Evolutionary conservation across 2,888 invertebrate genomes (phyloP), one percentile per base, ranked within the genome.

Genomic region (Drosophila tripunctata): DNA sequence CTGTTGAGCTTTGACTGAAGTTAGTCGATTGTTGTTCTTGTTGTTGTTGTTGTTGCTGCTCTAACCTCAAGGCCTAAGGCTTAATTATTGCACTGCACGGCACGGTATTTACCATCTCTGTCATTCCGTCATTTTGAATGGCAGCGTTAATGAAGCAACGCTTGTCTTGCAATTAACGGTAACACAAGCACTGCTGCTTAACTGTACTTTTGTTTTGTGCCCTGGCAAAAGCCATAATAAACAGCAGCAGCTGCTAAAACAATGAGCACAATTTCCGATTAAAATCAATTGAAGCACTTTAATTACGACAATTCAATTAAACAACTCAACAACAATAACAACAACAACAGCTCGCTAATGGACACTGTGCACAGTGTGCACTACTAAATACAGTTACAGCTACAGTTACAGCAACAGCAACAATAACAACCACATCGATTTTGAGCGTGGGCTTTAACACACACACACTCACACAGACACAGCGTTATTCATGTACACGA

Each of bases 261-360:
- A 87, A 87, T 85, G 82, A 65, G 82, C 41, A 71, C 82, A 87
- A 87, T 73, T 87, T 83, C 85, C 83, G 87, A 87, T 85, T 87
- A 85, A 82, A 87, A 87, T 79, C 84, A 85, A 85, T 83, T 88
- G 84, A 88, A 88, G 86, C 86, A 87, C 81, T 88, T 87, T 88
- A 88, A 88, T 87, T 87, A 86, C 73, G 66, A 70, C 88, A 86
- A 87, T 87, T 87, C 88, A 86, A 87, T 88, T 87, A 87, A 88
- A 87, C 75, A 75, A 63, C 27, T 27, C 75, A 74, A 63, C n/a
- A n/a, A n/a, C n/a, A n/a, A n/a, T n/a, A n/a, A n/a, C n/a, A n/a
- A n/a, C n/a, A n/a, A n/a, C n/a, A n/a, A n/a, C n/a, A n/a, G n/a
- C 77, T 69, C 82, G 70, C 75, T 82, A 87, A 85, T 82, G 87